Evolutionary conservation across 2,888 invertebrate genomes (phyloP).

Genomic region (Tolmerus cingulatus): DNA sequence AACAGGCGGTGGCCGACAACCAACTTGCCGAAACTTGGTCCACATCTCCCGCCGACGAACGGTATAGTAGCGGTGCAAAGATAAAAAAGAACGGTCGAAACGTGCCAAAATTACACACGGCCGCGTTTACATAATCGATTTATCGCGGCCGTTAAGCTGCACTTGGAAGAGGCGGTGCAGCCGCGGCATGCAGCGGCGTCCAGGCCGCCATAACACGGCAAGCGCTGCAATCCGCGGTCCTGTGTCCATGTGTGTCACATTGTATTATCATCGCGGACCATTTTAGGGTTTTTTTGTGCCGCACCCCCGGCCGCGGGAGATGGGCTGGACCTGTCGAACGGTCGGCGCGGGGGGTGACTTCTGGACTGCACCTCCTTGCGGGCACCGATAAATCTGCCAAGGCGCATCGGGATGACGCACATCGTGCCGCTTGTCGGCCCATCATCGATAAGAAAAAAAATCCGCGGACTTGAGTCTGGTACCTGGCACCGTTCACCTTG

Average conservation of each 20-base stretch:
- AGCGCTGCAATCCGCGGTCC: neutral
- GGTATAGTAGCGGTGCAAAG: neutral
- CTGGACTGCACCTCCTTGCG: constrained; percentile 38
- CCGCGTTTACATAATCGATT: neutral
- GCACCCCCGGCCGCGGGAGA: neutral
- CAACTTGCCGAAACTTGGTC: neutral
- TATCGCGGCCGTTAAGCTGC: constrained; percentile 1
- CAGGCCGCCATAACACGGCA: neutral
- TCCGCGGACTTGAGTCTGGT: neutral
- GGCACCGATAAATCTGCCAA: constrained; percentile 24
- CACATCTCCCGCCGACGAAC: neutral
- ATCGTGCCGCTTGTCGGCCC: neutral
- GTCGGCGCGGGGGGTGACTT: neutral
- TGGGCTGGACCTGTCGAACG: neutral
- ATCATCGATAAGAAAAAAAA: constrained; percentile 25
- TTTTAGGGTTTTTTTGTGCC: neutral
- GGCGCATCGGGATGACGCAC: constrained; percentile 29
- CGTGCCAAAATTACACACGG: constrained; percentile 21
- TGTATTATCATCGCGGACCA: neutral
- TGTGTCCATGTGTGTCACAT: neutral
- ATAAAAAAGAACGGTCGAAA: constrained; percentile 4
- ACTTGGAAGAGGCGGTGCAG: neutral
- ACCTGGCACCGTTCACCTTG: constrained; percentile 13
- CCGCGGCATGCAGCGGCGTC: neutral
- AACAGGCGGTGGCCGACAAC: neutral